A percentile compares a stretch with the other conserved stretches of the same genome.
phyloP scores from a whole-genome alignment of 1,140 invertebrate species.

The Drosophila sucinea region DNA sequence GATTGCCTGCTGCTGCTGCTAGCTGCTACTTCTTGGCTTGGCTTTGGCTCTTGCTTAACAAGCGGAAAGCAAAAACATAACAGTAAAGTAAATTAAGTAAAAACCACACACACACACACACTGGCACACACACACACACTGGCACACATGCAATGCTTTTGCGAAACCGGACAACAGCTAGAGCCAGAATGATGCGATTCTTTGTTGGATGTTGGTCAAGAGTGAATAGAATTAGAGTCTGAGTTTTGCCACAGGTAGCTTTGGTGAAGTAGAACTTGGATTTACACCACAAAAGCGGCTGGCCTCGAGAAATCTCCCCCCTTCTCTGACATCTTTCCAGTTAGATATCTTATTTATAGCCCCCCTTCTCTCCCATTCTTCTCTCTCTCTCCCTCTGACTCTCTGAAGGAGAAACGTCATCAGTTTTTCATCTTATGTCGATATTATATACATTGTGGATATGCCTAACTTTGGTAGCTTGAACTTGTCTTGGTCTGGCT shows the following conservation, averaged over 20 bases:
- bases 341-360: conserved; percentile 9
- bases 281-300: conserved; percentile 62
- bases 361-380: conserved; percentile 16
- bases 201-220: conserved; percentile 66
- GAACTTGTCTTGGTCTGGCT: conserved; percentile 20
- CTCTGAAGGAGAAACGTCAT: conserved; percentile 31
- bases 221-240: conserved; percentile 48
- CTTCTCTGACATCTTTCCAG: conserved; percentile 41
- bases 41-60: conserved; percentile 59
- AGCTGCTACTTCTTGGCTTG: conserved; percentile 25
- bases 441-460: conserved; percentile 12
- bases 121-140: conserved; percentile 17
- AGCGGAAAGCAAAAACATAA: conserved; percentile 77
- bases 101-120: conserved; percentile 53
- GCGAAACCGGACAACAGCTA: conserved; percentile 61
- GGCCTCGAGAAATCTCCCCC: conserved; percentile 67
- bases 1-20: conserved; percentile 39
- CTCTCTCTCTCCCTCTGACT: conserved; percentile 25
- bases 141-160: conserved; percentile 50
- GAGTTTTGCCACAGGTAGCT: conserved; percentile 19
- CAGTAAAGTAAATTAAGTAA: conserved; percentile 79
- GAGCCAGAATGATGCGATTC: conserved; percentile 47
- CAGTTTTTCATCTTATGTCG: conserved; percentile 38
- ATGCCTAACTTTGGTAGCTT: conserved; percentile 67
- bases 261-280: conserved; percentile 22